These are phyloP conservation scores for Ceuthmochares aereus DNA, from an alignment of 2,113 vertebrate genomes.

Conservation along the genomic window DNA sequence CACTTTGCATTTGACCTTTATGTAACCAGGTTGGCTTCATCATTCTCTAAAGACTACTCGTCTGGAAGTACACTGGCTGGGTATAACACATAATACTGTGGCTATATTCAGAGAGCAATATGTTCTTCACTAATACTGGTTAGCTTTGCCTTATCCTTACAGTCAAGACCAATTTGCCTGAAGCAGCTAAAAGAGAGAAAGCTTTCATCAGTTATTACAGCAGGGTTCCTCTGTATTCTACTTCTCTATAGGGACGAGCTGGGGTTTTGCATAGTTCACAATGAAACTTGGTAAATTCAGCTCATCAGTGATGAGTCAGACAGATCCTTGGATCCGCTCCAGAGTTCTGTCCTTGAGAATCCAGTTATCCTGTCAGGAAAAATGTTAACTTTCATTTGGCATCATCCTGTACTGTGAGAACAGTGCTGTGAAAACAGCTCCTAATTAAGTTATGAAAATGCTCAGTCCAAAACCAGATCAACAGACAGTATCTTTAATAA, in stretches of 20 bases:
- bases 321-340: constrained; percentile 33
- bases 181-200: neutral
- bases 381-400: neutral
- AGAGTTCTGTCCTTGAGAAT: constrained; percentile 33
- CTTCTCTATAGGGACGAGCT: neutral
- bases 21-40: neutral
- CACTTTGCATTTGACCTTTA: neutral
- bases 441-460: neutral
- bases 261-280: constrained; percentile 1
- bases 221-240: neutral
- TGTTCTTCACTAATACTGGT: neutral
- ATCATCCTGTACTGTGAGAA: neutral
- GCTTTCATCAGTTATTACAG: neutral
- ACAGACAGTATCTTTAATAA: neutral
- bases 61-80: neutral
- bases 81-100: neutral
- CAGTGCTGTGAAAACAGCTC: neutral
- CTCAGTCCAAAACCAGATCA: neutral
- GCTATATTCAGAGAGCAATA: neutral
- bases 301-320: constrained; percentile 16
- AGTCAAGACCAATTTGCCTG: constrained; percentile 1
- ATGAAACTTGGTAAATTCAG: neutral
- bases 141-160: neutral
- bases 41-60: neutral
- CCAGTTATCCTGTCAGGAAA: neutral